These are phyloP conservation scores for Chloropsis hardwickii DNA, from an alignment of 2,113 vertebrate genomes.

Conservation along the genomic window DNA sequence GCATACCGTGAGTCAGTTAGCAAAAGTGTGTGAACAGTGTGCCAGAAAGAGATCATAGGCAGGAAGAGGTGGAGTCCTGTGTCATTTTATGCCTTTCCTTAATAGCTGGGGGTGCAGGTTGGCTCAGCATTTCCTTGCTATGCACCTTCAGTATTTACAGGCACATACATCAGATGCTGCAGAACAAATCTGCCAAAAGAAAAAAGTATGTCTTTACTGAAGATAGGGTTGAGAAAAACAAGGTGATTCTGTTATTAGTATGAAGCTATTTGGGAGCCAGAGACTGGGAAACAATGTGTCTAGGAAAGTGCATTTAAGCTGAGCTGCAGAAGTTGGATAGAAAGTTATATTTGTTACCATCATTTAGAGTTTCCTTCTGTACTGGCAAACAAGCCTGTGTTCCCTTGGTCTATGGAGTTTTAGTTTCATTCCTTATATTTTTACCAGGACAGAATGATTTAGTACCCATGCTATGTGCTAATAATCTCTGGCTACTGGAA, in stretches of 20 bases:
- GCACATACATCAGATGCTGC: not conserved
- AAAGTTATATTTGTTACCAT: not conserved
- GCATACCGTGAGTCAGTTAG: not conserved
- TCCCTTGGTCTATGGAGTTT: not conserved
- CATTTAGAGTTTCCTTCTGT: not conserved
- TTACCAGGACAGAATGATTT: not conserved
- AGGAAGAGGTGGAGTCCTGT: not conserved
- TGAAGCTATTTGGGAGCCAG: not conserved
- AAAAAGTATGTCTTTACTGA: not conserved
- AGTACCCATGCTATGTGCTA: not conserved
- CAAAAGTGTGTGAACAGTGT: fast-evolving
- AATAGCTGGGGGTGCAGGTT: not conserved
- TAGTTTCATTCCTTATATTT: not conserved
- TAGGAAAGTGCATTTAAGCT: not conserved
- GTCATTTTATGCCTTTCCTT: not conserved
- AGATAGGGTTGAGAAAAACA: not conserved
- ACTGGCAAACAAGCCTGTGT: not conserved
- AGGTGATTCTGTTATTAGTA: not conserved
- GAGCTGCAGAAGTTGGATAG: not conserved
- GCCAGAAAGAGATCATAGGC: not conserved
- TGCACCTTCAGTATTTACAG: not conserved
- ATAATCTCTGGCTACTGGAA: not conserved
- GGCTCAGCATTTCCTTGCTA: not conserved
- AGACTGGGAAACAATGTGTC: not conserved
- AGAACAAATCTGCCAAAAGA: not conserved